Base-by-base conservation (phyloP, 2,113 vertebrate species). In the Ammodytes dubius region DNA sequence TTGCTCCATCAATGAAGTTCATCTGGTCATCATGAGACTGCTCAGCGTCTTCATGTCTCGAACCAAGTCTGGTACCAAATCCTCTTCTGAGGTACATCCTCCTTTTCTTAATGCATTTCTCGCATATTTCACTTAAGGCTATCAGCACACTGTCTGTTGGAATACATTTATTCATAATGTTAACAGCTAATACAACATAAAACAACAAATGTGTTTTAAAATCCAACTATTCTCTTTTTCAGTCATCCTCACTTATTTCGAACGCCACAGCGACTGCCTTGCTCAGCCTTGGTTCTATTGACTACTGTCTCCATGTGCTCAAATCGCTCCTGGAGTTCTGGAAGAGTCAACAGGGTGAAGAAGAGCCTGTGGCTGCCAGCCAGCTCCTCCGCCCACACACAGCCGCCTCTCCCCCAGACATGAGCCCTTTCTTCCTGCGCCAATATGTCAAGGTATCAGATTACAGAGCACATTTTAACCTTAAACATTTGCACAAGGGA, bases 1-100 rank as follows among this genome's bases (percentile, higher is more conserved):
- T 60, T 96, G 95, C 15, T 86, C 98, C 15, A 94, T 98, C 77
- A 99, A 99, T 6, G 98, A 99, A 88, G 98, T 99, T 53, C 98
- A 99, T 70, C 84, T 99, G 88, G 98, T 99, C 56, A 97, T 99
- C 39, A 99, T 99, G 98, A 96, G 98, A 65, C 95, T 99, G 2
- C 96, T 99, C 42, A 99, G 98, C 3, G 98, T 99, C 72, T 99
- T 99, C 93, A 99, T 99, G 98, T 99, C 98, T 58, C 95, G 98
- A 68, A 99, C 98, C 15, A 99, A 99, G 82, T 99, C 98, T 27
- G 97, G 97, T 9, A 98, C 98, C 74, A 99, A 99, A 88, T 97
- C 98, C 10, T 98, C 98, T 42, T 97, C 97, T 75, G 98, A 99
- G 97, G 98, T 99, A 94, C 2, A 49, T 27, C 14, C n/a, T 19